Evolutionary conservation across 2,113 vertebrate genomes (phyloP).

Genomic region (Genyomyrus donnyi): DNA sequence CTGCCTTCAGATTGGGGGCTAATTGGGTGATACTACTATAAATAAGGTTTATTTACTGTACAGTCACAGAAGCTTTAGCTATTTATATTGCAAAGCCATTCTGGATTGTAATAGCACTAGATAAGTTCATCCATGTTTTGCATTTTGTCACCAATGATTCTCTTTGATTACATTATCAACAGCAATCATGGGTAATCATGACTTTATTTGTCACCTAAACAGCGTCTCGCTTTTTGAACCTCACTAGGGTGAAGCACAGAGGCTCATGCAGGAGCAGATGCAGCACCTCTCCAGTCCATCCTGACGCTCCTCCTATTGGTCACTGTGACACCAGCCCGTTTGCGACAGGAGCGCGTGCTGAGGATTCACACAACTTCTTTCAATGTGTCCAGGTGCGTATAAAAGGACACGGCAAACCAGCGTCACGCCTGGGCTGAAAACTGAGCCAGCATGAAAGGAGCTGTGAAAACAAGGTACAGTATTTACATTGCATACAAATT

Average conservation of each 20-base stretch:
- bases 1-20: background rate
- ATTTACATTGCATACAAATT: background rate
- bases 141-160: background rate
- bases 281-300: background rate
- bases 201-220: background rate
- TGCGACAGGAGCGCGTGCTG: background rate
- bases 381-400: background rate
- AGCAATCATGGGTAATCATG: background rate
- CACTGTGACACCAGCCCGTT: background rate
- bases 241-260: background rate
- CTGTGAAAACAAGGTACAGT: background rate
- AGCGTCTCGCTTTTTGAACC: background rate
- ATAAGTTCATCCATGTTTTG: background rate
- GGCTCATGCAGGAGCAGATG: background rate
- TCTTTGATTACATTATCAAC: background rate
- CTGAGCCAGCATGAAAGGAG: background rate
- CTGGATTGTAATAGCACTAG: background rate
- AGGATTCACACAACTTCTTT: background rate
- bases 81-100: background rate
- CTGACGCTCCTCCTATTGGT: background rate
- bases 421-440: background rate
- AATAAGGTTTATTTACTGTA: background rate
- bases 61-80: background rate
- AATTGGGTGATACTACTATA: background rate
- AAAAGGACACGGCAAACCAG: background rate